Evolutionary conservation across 37 sponge, comb jelly and placozoan genomes (phyloP), one percentile per base, ranked within the genome.

Genomic region (Geodia barretti): DNA sequence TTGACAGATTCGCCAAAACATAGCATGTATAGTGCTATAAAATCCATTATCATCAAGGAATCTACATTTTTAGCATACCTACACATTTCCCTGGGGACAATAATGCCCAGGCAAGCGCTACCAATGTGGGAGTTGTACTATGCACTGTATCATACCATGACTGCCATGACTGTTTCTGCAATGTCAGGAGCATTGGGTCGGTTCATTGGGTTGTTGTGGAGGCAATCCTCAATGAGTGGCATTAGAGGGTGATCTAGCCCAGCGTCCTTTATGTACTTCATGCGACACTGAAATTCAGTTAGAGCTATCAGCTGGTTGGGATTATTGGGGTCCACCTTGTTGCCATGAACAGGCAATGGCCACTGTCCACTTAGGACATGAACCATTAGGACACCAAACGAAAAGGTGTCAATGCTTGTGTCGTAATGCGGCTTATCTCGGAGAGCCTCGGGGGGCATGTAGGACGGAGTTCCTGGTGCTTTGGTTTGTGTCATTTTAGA

Each of bases 401-500:
- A 78, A 58, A 79, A 86, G 43, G 34, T 40, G 39, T 86, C 86
- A 28, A 78, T 8, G 11, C 32, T 79, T 3, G 63, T 47, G 65
- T 39, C 59, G 31, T 78, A 86, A 2, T 28, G 32, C n/a, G 79
- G 79, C 3, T 41, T 36, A 2, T 68, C 67, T 63, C 5, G 8
- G 24, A 86, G 61, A 39, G 67, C 73, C 54, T 86, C 86, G 41
- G 85, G 85, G 63, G 85, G 85, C 85, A 84, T 76, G 78, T 84
- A 84, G 20, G 39, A 24, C 21, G 31, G 28, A 11, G 62, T 41
- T 65, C 86, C 86, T 17, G 86, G 86, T 20, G 38, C 28, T n/a
- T 72, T 63, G 26, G 86, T 78, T 21, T 61, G 62, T 2, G 21
- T 14, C 41, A 78, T 70, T 28, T 78, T 82, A 1, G 30, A 30